phyloP scores from a whole-genome alignment of 1,140 invertebrate genomes.

The Tetraneura akinire region DNA sequence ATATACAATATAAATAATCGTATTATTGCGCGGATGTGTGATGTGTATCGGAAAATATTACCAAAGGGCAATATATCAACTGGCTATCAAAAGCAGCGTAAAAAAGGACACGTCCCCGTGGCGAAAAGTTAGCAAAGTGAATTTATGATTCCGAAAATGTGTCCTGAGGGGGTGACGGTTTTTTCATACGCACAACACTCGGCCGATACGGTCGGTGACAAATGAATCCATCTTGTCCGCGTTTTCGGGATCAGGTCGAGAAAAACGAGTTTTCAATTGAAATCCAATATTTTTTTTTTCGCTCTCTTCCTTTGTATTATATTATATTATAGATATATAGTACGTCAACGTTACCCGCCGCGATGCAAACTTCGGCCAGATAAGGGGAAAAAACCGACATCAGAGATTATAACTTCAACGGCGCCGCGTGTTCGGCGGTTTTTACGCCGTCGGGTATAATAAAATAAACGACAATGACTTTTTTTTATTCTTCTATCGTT shows the following conservation, averaged over 20 bases:
- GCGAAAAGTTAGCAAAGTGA: constrained; percentile 47
- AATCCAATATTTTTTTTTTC: constrained; percentile 44
- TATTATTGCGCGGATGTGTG: not conserved
- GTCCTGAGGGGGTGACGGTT: constrained; percentile 36
- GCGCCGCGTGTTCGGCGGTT: not conserved
- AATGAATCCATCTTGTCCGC: constrained; percentile 50
- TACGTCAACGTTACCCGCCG: not conserved
- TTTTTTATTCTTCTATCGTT: not conserved
- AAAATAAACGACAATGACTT: not conserved
- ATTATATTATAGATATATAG: too few species aligned
- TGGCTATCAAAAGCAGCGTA: constrained; percentile 36
- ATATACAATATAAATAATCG: not conserved
- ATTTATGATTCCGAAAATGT: constrained; percentile 49
- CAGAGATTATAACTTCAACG: constrained; percentile 21
- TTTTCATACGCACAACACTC: constrained; percentile 1
- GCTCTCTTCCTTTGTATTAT: too few species aligned
- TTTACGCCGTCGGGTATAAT: not conserved
- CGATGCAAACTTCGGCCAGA: not conserved
- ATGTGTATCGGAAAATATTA: constrained; percentile 21
- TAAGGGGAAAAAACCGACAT: not conserved
- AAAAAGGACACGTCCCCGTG: constrained; percentile 43
- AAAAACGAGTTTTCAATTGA: constrained; percentile 51
- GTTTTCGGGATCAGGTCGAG: constrained; percentile 38
- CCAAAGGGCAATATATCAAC: constrained; percentile 39
- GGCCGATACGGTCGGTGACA: constrained; percentile 39